Evolutionary conservation across 2,113 vertebrate genomes (phyloP), one percentile per base, ranked within the genome.

Genomic region (Hemicordylus capensis): DNA sequence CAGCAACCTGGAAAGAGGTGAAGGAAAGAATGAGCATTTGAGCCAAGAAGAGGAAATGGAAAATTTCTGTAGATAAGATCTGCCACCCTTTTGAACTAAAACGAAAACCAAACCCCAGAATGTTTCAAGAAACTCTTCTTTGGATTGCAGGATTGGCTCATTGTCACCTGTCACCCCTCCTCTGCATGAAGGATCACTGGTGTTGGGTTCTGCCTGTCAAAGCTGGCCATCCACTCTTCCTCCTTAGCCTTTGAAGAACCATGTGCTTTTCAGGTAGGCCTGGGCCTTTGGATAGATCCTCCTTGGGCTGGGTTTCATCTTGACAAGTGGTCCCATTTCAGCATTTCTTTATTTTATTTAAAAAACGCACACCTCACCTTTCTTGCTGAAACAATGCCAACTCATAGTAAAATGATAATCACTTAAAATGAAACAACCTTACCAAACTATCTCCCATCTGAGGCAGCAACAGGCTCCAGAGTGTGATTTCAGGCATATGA

Each of bases 11-110:
- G 66, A 6, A 22, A 85, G 85, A 76, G 80, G 83, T 34, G 31
- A 51, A 10, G 2, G 34, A 64, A 83, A 77, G 89, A 89, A 54
- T 83, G 42, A 37, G 70, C 11, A 22, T 75, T 67, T 31, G 31
- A 76, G 63, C 67, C 51, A 67, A 83, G 72, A 79, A 0, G 56
- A 86, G n/a, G 51, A 58, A 67, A 48, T 59, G 63, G 70, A 51
- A 34, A 75, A 34, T 37, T 67, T 69, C 48, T 59, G 26, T 28
- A 75, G 85, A 81, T 81, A 81, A 76, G 72, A 69, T 81, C 31
- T 39, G 15, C 54, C 7, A 69, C n/a, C 61, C 76, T 81, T 67
- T 80, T 66, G 39, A 28, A 26, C 48, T 58, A 24, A 2, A 54
- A 17, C 51, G 17, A 31, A 81, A 59, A 76, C 20, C 61, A 14